Evolutionary conservation across 2,888 invertebrate genomes (phyloP), one percentile per base, ranked within the genome.

Genomic region (Neocrepidodera transversa): DNA sequence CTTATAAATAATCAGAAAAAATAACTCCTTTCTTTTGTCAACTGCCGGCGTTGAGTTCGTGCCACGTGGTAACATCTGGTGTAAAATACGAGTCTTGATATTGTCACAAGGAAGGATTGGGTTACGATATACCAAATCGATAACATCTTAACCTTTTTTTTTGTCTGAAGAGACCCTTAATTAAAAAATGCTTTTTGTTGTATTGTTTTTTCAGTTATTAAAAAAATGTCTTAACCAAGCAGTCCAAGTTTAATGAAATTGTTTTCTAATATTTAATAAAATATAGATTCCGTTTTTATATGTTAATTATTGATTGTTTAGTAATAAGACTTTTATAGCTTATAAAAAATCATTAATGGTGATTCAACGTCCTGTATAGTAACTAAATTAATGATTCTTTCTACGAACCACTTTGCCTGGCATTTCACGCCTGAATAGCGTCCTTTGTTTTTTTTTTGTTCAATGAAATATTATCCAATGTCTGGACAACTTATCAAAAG

Each of bases 371-470:
- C 28, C 38, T 42, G 48, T 58, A 54, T 13, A 16, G 30, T 53
- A 35, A 35, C 18, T 4, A 35, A 53, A 53, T 53, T 43, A 53
- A 53, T 53, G 32, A 32, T 26, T 16, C 42, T 40, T 53, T 53
- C 30, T 42, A 53, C 43, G 42, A 30, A 17, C 20, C 10, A 52
- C 58, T 54, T 61, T 58, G 53, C 23, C 20, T 54, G 58, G 47
- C 42, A 45, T 52, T 63, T 55, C 36, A 60, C 60, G 63, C 56
- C 28, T 60, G 49, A 63, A 63, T 58, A 51, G 35, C 20, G 20
- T 50, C 60, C 60, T 63, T 63, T 63, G 63, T 63, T 63, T 63
- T 63, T 53, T 43, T 47, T 63, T 63, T 63, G 60, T 53, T 43
- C 50, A 40, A 43, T 47, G 58, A 52, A 56, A 53, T 53, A 57